Conservation (phyloP, 2,113 vertebrate genomes). For the Manacus vitellinus region DNA sequence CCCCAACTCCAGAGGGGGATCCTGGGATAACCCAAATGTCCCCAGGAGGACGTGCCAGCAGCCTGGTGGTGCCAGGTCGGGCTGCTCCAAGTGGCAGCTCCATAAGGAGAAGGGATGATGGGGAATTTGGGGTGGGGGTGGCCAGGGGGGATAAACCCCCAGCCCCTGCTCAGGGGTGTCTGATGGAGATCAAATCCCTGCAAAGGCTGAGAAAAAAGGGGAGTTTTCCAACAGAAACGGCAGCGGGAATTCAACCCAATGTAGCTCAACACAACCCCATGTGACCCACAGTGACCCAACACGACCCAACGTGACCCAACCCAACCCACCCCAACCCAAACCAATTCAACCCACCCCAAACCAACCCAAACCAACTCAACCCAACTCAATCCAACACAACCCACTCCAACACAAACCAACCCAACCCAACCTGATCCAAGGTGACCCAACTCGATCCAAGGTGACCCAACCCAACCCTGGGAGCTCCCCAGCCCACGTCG, state of each 20-base stretch:
- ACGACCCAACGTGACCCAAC: rapidly evolving
- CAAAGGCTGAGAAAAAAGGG: neutral
- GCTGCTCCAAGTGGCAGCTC: rapidly evolving
- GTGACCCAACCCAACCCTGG: neutral
- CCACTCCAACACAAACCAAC: too few species aligned
- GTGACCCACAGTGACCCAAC: neutral
- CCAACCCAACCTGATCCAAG: too few species aligned
- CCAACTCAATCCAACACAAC: too few species aligned
- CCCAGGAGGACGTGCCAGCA: rapidly evolving
- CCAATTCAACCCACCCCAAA: rapidly evolving
- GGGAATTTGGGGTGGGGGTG: neutral
- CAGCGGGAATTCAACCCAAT: rapidly evolving
- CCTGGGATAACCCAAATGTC: rapidly evolving
- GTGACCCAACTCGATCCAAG: too few species aligned
- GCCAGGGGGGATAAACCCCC: neutral
- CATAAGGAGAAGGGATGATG: rapidly evolving
- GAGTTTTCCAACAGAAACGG: neutral
- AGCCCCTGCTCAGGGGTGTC: neutral
- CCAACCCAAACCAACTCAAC: rapidly evolving
- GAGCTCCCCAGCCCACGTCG: neutral
- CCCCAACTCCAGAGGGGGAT: rapidly evolving
- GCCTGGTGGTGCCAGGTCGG: rapidly evolving
- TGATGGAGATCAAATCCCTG: neutral
- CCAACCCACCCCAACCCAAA: rapidly evolving
- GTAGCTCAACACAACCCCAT: rapidly evolving